Base-by-base conservation (phyloP, 2,113 vertebrate genomes). In the Gymnarchus niloticus region DNA sequence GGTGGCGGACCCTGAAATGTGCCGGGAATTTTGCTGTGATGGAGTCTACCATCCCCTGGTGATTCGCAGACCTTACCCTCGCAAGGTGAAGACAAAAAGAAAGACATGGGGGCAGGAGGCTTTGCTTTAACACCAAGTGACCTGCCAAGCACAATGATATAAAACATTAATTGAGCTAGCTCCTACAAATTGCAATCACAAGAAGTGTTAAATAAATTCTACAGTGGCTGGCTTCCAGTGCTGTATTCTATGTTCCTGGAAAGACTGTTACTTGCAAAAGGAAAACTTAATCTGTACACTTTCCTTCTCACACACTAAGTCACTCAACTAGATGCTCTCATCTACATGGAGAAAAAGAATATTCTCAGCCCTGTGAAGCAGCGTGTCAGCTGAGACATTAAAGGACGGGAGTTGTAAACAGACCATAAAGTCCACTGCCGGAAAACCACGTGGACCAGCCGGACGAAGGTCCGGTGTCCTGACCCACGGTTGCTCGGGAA, bases 341-440 rank as follows among this genome's bases (percentile, higher is more conserved):
- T 25, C 23, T 49, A 17, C 49, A 12, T 10, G 21, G 14, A 69
- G 3, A 19, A n/a, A 87, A 65, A 19, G 23, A n/a, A 33, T 56
- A 76, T 41, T 28, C 23, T 41, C 65, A 41, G 54, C 57, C 48
- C 52, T 28, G 61, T 78, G 84, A 25, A 21, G 48, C 86, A 77
- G 82, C 81, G 85, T 85, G 87, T 51, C 84, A 49, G 37, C 25
- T 0, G 3, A 83, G 83, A 84, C 78, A 76, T 86, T 84, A 87
- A 87, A 87, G 69, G 84, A 51, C 73, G 56, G 56, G 73, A n/a
- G 83, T 85, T 84, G 85, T 89, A 89, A 89, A 89, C 90, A 87
- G 80, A 49, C 84, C 46, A 44, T 89, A 86, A 90, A 91, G 78
- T 84, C 86, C 83, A 61, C 81, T 49, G 61, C 85, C 65, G 84